Evolutionary conservation across 1,140 invertebrate species (phyloP), one percentile per base, ranked within the genome.

Genomic region (Scylla paramamosain): DNA sequence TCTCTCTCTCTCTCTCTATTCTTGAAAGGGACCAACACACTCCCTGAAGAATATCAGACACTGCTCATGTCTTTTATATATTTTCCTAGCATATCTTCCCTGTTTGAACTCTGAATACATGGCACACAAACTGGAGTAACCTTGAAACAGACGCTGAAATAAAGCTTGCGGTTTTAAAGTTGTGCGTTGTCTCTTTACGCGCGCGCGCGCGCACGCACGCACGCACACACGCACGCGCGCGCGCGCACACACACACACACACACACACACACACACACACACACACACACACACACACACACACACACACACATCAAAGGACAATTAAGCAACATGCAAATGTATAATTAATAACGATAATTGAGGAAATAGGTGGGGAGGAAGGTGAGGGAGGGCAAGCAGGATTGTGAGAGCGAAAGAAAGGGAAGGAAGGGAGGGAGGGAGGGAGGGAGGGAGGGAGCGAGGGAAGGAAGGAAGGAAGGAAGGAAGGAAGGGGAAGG

Each of bases 1-100:
- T 89, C 28, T 89, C 87, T 39, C 28, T 87, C 28, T 89, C 87
- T 89, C 28, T 89, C 87, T 39, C 28, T 87, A 86, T 86, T 86
- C n/a, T 77, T n/a, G n/a, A n/a, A n/a, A n/a, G n/a, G n/a, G n/a
- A n/a, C n/a, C 6, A 39, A 39, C 39, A 39, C 1, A 39, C 39
- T 39, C 39, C 39, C 39, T 2, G 39, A 39, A 39, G 39, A 39
- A 39, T 39, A 39, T 39, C 6, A 39, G 39, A 39, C 39, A 39
- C 39, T 39, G 39, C 39, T 39, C 39, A 6, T 6, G 39, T 39
- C 39, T 39, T 39, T 6, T 39, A 6, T 2, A 39, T 39, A 39
- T 39, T 39, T 39, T 6, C 39, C 39, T 2, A 39, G 39, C 39
- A 39, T 39, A 39, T 39, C 39, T 39, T 39, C 39, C 39, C 39